Percentiles rank a stretch among this genome's conserved stretches.
Conservation (phyloP, 2,888 invertebrate species). For the Cerceris ruficornis region DNA sequence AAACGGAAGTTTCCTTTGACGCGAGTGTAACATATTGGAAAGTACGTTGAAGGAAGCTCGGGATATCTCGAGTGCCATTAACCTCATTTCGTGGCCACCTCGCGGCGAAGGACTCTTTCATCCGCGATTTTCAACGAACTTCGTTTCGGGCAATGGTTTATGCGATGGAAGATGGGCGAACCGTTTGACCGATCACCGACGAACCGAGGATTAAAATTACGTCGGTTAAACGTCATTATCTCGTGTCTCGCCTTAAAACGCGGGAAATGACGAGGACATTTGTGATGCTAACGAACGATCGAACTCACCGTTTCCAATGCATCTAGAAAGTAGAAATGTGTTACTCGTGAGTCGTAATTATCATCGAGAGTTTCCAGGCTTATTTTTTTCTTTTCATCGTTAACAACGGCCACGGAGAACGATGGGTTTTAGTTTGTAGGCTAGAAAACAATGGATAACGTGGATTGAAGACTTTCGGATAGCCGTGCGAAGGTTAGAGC, state of each 20-base stretch:
- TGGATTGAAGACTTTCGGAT: neutral
- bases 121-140: slow-evolving; percentile 23
- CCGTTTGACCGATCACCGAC: slow-evolving; percentile 9
- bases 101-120: slow-evolving; percentile 25
- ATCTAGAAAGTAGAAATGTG: neutral
- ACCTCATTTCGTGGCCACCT: slow-evolving; percentile 60
- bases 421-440: neutral
- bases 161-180: slow-evolving; percentile 20
- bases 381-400: too few species aligned
- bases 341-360: neutral
- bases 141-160: neutral
- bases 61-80: slow-evolving; percentile 54
- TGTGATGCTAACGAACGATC: neutral
- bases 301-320: neutral
- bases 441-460: neutral
- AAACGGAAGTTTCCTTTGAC: neutral
- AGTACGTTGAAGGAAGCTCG: slow-evolving; percentile 20
- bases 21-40: slow-evolving; percentile 32
- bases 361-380: too few species aligned
- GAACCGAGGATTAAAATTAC: neutral
- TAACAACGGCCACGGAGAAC: too few species aligned
- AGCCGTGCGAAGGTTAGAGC: neutral
- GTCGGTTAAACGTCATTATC: neutral
- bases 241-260: slow-evolving; percentile 14
- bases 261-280: slow-evolving; percentile 39